A percentile compares a stretch with the other conserved stretches of the same genome.
These are phyloP conservation scores for Monomorium pharaonis DNA, from an alignment of 1,140 invertebrate genomes.

Conservation along the genomic window DNA sequence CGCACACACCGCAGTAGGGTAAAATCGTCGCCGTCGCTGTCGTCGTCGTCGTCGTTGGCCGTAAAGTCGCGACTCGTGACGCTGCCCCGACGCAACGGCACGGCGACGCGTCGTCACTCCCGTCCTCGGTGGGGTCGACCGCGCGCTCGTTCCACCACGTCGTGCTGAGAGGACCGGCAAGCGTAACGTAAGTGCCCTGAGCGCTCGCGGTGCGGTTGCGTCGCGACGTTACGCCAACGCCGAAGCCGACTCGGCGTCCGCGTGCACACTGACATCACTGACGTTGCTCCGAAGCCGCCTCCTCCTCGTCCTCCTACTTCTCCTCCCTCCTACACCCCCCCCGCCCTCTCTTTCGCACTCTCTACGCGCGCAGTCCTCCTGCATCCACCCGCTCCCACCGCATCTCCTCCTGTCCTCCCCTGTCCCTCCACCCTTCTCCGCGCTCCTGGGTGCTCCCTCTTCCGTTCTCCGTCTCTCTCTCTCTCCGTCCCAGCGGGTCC, in stretches of 20 bases:
- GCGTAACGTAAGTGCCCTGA: neutral
- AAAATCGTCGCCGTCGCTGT: neutral
- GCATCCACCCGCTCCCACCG: conserved; percentile 32
- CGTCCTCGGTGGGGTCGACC: neutral
- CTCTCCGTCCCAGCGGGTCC: conserved; percentile 17
- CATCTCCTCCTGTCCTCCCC: neutral
- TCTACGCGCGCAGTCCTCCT: conserved; percentile 47
- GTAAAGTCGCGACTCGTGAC: conserved; percentile 10
- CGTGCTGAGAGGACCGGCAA: neutral
- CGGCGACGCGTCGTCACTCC: neutral
- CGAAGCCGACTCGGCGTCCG: conserved; percentile 69
- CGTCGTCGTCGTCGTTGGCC: conserved; percentile 7
- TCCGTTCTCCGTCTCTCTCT: conserved; percentile 20
- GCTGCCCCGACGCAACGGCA: neutral
- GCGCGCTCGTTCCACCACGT: too few species aligned
- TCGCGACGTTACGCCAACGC: conserved; percentile 45
- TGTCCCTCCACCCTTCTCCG: neutral
- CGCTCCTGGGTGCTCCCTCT: neutral
- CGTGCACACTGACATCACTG: conserved; percentile 75
- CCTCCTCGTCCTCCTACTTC: neutral
- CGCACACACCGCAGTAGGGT: neutral
- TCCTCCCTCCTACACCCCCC: neutral
- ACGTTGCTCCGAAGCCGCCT: conserved; percentile 58
- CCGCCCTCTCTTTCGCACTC: conserved; percentile 15
- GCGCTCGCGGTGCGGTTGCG: conserved; percentile 10